Evolutionary conservation across 2,888 invertebrate species (phyloP).

Genomic region (Drosophila siamana): DNA sequence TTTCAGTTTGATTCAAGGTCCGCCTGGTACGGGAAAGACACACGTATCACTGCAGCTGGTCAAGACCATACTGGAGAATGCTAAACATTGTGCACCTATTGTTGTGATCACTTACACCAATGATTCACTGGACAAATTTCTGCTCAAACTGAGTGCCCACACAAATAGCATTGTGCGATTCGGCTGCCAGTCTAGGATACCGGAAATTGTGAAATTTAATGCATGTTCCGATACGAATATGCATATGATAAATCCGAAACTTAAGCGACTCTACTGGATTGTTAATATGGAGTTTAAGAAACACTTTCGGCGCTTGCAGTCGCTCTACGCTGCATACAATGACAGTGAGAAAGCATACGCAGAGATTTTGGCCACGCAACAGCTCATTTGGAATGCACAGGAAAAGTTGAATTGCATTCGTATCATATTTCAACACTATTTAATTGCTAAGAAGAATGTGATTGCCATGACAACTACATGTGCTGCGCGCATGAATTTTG

Average conservation of each 20-base stretch:
- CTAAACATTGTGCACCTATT: slow-evolving; percentile 86
- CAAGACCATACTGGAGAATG: slow-evolving; percentile 88
- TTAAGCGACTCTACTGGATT: slow-evolving; percentile 73
- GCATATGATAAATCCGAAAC: slow-evolving; percentile 60
- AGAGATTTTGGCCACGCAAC: slow-evolving; percentile 70
- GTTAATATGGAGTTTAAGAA: slow-evolving; percentile 72
- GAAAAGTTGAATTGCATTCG: slow-evolving; percentile 86
- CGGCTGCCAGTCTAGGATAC: slow-evolving; percentile 89
- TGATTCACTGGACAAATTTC: slow-evolving; percentile 93
- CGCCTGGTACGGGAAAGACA: slow-evolving; percentile 95
- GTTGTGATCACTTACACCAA: slow-evolving; percentile 93
- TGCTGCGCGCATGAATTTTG: slow-evolving; percentile 89
- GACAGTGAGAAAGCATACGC: slow-evolving; percentile 72
- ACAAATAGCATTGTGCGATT: slow-evolving; percentile 89
- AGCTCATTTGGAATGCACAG: slow-evolving; percentile 61
- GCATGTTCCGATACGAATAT: slow-evolving; percentile 72
- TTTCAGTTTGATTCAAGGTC: slow-evolving; percentile 93
- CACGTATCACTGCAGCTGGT: slow-evolving; percentile 91
- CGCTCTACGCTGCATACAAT: slow-evolving; percentile 73
- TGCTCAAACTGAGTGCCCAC: slow-evolving; percentile 88
- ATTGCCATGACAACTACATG: slow-evolving; percentile 92
- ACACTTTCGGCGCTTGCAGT: slow-evolving; percentile 70
- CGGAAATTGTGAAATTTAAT: slow-evolving; percentile 86
- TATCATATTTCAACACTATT: slow-evolving; percentile 87
- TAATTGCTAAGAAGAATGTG: slow-evolving; percentile 87